A percentile compares a stretch with the other conserved stretches of the same genome.
These are phyloP conservation scores for Ptyas mucosa DNA, from an alignment of 2,113 vertebrate genomes.

Conservation along the genomic window DNA sequence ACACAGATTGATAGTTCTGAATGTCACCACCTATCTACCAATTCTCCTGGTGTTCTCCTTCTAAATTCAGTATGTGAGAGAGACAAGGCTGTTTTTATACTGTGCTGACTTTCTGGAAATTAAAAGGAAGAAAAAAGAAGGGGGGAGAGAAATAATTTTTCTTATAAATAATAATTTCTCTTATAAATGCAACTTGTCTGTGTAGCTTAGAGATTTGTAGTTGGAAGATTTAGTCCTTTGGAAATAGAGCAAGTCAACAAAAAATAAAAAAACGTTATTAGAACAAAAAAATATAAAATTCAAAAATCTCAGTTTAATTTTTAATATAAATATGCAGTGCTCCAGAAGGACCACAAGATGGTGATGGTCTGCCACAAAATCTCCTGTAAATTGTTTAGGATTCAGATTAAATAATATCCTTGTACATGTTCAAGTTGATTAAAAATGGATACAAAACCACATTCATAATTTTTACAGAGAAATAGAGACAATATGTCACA, in stretches of 20 bases:
- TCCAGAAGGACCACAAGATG: not conserved
- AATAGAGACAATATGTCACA: not conserved
- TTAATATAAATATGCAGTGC: not conserved
- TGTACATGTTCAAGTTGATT: not conserved
- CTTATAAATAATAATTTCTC: too few relatives aligned
- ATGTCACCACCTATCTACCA: not conserved
- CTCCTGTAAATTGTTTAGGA: not conserved
- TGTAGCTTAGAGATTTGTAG: not conserved
- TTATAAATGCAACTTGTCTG: not conserved
- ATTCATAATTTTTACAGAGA: not conserved
- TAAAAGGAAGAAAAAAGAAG: not conserved
- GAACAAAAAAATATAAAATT: not conserved
- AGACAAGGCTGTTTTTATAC: not conserved
- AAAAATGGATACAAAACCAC: not conserved
- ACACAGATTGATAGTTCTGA: not conserved
- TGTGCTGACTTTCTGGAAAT: not conserved
- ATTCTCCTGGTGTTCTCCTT: not conserved
- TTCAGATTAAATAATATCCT: not conserved
- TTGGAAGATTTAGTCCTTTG: not conserved
- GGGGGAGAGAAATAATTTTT: not conserved
- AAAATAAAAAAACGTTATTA: not conserved
- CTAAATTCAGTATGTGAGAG: not conserved
- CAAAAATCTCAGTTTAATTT: not conserved
- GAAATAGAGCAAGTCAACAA: not conserved
- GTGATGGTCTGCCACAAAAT: not conserved